Evolutionary conservation across 2,888 invertebrate genomes (phyloP).

Genomic region (Rapana venosa): DNA sequence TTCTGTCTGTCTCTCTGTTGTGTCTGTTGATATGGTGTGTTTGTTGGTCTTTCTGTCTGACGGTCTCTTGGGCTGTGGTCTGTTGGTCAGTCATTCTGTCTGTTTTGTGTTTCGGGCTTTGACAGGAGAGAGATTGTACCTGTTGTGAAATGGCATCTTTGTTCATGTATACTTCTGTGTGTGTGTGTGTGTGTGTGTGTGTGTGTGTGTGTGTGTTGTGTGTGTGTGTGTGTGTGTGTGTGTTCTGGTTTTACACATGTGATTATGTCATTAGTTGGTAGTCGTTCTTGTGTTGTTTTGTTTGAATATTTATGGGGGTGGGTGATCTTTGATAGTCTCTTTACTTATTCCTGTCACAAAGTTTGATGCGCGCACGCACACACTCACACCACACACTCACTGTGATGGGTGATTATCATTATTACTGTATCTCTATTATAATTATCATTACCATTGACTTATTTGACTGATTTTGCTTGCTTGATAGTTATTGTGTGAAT

Average conservation of each 20-base stretch:
- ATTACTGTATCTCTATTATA: no score
- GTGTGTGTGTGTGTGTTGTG: not conserved
- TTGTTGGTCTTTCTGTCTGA: not conserved
- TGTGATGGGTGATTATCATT: no score
- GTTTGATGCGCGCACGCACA: no score
- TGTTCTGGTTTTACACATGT: not conserved
- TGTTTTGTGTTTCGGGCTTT: no score
- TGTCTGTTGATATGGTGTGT: not conserved
- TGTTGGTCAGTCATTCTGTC: not conserved
- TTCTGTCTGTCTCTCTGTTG: not conserved
- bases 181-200: not conserved
- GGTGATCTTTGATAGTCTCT: no score
- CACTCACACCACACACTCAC: no score
- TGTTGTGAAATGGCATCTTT: not conserved
- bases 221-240: not conserved
- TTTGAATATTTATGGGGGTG: no score
- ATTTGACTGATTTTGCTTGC: no score
- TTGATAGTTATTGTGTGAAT: no score
- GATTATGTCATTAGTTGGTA: not conserved
- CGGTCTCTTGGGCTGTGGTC: not conserved
- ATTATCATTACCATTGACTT: no score
- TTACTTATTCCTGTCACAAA: no score
- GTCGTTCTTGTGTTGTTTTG: no score
- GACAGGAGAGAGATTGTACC: not conserved
- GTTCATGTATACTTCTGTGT: not conserved